Evolutionary conservation across 2,888 invertebrate genomes (phyloP).

Genomic region (Cylindroiulus punctatus): DNA sequence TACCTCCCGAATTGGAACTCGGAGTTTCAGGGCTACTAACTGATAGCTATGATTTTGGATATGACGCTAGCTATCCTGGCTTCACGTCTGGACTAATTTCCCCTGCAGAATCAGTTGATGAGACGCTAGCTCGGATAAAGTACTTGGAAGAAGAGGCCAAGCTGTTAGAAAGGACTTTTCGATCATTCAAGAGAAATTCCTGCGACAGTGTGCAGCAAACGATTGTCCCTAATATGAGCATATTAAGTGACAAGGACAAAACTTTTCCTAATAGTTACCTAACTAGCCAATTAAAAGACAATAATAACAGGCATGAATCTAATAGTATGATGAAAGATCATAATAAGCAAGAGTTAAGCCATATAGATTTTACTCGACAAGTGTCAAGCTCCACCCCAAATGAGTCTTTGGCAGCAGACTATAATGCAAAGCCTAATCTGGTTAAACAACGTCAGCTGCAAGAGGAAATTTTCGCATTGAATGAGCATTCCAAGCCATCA

Average conservation of each 20-base stretch:
- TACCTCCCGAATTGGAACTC: conserved; percentile 37
- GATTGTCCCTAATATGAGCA: neutral
- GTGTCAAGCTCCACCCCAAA: neutral
- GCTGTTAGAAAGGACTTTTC: neutral
- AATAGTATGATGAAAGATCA: neutral
- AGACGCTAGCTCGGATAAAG: conserved; percentile 5
- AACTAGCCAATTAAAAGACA: neutral
- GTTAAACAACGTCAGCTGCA: neutral
- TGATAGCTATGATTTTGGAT: neutral
- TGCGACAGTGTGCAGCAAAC: neutral
- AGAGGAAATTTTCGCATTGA: neutral
- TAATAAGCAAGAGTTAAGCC: neutral
- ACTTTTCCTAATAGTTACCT: neutral
- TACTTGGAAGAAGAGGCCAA: conserved; percentile 11
- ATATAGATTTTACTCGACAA: neutral
- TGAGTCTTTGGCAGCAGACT: neutral
- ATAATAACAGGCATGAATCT: neutral
- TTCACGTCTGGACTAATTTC: neutral
- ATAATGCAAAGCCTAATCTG: neutral
- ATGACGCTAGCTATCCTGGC: neutral
- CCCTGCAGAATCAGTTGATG: neutral
- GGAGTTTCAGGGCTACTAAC: neutral
- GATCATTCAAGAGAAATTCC: neutral
- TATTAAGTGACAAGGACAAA: neutral
- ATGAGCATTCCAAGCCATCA: neutral